Conservation (phyloP, 2,797 vertebrate genomes). For the Sus cebifrons region DNA sequence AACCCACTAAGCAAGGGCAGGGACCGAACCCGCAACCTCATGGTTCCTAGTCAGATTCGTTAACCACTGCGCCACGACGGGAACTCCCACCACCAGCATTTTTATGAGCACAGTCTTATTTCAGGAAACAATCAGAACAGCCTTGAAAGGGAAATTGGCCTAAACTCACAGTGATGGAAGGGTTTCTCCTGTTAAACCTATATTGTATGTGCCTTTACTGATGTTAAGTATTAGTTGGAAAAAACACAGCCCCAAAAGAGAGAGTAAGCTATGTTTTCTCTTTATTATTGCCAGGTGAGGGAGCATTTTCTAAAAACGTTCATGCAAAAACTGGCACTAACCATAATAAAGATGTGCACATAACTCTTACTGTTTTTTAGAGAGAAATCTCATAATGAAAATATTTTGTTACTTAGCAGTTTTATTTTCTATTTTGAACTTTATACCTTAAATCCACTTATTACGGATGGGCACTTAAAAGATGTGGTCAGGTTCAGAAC, state of each 20-base stretch:
- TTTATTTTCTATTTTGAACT: constrained; percentile 59
- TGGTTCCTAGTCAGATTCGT: too few relatives aligned
- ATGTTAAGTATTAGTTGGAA: neutral
- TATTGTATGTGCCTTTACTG: constrained; percentile 11
- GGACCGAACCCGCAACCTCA: too few relatives aligned
- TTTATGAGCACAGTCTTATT: neutral
- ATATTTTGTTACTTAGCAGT: constrained; percentile 23
- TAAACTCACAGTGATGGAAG: neutral
- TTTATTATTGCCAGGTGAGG: constrained; percentile 20
- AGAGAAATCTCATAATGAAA: constrained; percentile 47
- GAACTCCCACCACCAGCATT: neutral
- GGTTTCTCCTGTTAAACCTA: neutral
- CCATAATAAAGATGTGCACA: neutral
- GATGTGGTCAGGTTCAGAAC: neutral
- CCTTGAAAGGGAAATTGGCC: neutral
- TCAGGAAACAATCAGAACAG: neutral
- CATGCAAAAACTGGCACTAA: constrained; percentile 13
- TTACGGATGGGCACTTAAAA: constrained; percentile 51
- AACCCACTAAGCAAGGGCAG: too few relatives aligned
- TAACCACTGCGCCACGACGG: too few relatives aligned
- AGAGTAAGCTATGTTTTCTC: constrained; percentile 1
- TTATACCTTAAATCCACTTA: neutral
- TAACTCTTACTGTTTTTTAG: constrained; percentile 18
- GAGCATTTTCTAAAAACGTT: constrained; percentile 41
- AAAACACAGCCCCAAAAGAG: neutral